Base-by-base conservation (phyloP, 2,797 vertebrate genomes). In the Phrynocephalus forsythii region DNA sequence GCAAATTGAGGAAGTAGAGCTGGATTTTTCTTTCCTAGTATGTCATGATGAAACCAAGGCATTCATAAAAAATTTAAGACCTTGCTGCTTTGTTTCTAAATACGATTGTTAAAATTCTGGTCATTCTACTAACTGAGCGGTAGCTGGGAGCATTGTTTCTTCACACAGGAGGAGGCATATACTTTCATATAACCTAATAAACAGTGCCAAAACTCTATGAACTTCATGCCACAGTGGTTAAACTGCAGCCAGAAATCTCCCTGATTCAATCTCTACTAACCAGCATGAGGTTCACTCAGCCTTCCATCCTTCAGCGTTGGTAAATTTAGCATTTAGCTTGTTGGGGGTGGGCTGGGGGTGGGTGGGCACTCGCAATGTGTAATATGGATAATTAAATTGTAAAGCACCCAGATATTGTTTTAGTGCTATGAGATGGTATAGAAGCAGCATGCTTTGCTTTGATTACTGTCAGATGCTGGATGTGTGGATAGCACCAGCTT, bases 61-160 rank as follows among this genome's bases (percentile, higher is more conserved):
- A 92, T 92, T 91, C 68, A 93, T 83, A 86, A 89, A 92, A 93
- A 82, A 85, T 11, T 89, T 72, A 90, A 86, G 91, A 86, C 84
- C 92, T 80, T 44, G 63, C 5, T 87, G 69, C 86, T 89, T n/a
- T 28, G 38, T 79, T 90, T 67, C 72, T 79, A 75, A 88, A 38
- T 8, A 2, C 0, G 0, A 52, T 77, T 82, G 68, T 86, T 87
- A 86, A 91, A 88, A 84, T 79, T 77, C 89, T 92, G 88, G 33
- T 69, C 84, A 50, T 79, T 67, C 26, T 82, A 15, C 92, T 92
- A 91, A 93, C 85, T 82, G 90, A 88, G 11, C 79, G 67, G 87
- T 85, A 90, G 92, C 6, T 52, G 2, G 60, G 38, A 24, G 90
- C 72, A 84, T 50, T 0, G 0, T 87, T 91, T 90, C 50, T 30